A percentile compares a stretch with the other conserved stretches of the same genome.
Conservation (phyloP, 2,888 invertebrate species). For the Galerucella nymphaeae region DNA sequence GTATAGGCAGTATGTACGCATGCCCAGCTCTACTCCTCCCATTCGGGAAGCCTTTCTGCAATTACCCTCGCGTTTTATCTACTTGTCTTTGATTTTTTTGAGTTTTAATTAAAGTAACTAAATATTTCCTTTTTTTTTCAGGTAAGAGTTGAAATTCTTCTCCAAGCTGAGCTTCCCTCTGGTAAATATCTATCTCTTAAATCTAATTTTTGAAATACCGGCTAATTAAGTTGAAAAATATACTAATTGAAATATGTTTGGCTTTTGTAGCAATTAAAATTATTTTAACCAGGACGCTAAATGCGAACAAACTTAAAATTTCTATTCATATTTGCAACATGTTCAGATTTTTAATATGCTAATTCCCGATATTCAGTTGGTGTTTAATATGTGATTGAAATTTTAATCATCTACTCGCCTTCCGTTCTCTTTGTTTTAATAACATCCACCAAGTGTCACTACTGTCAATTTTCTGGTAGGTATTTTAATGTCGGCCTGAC, state of each 20-base stretch:
- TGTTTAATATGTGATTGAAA: slow-evolving; percentile 35
- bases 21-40: no score
- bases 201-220: no score
- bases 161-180: no score
- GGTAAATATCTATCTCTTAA: no score
- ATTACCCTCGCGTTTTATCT: slow-evolving; percentile 20
- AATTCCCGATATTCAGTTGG: slow-evolving; percentile 30
- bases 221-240: no score
- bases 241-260: no score
- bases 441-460: not conserved
- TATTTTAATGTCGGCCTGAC: no score
- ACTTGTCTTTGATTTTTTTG: slow-evolving; percentile 22
- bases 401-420: slow-evolving; percentile 35
- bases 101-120: slow-evolving; percentile 16
- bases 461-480: no score
- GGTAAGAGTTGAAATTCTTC: slow-evolving; percentile 26
- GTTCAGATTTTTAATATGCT: slow-evolving; percentile 27
- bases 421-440: slow-evolving; percentile 37
- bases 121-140: slow-evolving; percentile 36
- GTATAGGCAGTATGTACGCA: no score
- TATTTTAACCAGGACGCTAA: not conserved
- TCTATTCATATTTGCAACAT: slow-evolving; percentile 24
- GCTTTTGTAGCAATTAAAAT: not conserved
- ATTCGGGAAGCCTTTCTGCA: no score
- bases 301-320: not conserved